Evolutionary conservation across 2,888 invertebrate species (phyloP).

Genomic region (Zele albiditarsus): DNA sequence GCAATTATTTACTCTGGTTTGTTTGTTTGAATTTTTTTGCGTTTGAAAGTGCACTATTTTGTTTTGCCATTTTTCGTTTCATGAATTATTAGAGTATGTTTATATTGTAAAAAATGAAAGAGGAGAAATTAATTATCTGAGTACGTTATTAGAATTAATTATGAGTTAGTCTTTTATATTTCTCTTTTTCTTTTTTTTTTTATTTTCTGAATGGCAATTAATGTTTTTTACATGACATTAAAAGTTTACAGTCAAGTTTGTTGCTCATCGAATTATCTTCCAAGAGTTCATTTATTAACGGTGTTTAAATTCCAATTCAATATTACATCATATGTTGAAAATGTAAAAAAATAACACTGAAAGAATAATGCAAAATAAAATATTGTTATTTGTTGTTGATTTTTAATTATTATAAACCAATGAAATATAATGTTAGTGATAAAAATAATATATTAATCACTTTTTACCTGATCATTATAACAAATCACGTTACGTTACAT

Average conservation of each 20-base stretch:
- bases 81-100: neutral
- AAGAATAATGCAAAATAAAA: neutral
- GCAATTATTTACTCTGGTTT: constrained; percentile 10
- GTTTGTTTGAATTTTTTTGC: neutral
- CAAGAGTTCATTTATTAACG: neutral
- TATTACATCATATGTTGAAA: neutral
- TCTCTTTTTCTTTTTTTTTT: neutral
- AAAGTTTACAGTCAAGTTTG: neutral
- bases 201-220: neutral
- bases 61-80: neutral
- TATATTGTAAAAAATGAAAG: neutral
- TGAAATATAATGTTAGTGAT: neutral
- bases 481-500: neutral
- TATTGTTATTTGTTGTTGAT: neutral
- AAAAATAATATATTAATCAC: neutral
- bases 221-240: neutral
- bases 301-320: neutral
- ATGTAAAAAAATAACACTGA: neutral
- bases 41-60: neutral
- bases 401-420: constrained; percentile 3
- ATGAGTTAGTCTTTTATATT: neutral
- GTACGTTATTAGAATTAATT: neutral
- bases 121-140: neutral
- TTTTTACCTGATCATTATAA: neutral
- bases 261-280: neutral